phyloP scores from a whole-genome alignment of 1,140 invertebrate species.

The Hypothenemus hampei region DNA sequence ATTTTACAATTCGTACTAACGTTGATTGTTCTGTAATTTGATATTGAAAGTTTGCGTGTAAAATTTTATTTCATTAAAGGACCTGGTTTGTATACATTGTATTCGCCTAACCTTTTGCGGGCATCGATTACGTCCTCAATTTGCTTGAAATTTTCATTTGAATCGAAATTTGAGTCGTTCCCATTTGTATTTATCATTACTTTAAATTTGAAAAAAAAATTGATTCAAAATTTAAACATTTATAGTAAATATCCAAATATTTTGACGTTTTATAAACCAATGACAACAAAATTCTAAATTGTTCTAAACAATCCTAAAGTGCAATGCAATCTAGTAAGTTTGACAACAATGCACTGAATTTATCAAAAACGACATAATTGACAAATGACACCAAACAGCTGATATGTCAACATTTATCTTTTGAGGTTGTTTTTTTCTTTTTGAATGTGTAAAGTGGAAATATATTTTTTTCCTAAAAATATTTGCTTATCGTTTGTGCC shows the following conservation, averaged over 20 bases:
- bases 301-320: too few relatives aligned
- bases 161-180: not conserved
- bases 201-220: too few relatives aligned
- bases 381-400: constrained; percentile 1
- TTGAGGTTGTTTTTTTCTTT: not conserved
- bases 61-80: constrained; percentile 27
- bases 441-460: too few relatives aligned
- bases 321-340: too few relatives aligned
- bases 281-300: too few relatives aligned
- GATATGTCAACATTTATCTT: not conserved
- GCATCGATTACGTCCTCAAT: constrained; percentile 43
- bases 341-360: too few relatives aligned
- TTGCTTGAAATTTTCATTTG: constrained; percentile 33
- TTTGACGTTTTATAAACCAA: too few relatives aligned
- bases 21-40: too few relatives aligned
- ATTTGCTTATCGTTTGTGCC: not conserved
- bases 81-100: constrained; percentile 33
- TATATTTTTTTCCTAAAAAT: not conserved
- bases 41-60: constrained; percentile 25
- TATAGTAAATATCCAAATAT: too few relatives aligned
- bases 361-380: too few relatives aligned
- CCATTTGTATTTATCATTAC: too few relatives aligned
- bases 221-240: too few relatives aligned
- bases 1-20: constrained; percentile 12
- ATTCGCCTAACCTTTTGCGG: constrained; percentile 37